phyloP scores from a whole-genome alignment of 2,113 vertebrate genomes.

The Centrocercus urophasianus region DNA sequence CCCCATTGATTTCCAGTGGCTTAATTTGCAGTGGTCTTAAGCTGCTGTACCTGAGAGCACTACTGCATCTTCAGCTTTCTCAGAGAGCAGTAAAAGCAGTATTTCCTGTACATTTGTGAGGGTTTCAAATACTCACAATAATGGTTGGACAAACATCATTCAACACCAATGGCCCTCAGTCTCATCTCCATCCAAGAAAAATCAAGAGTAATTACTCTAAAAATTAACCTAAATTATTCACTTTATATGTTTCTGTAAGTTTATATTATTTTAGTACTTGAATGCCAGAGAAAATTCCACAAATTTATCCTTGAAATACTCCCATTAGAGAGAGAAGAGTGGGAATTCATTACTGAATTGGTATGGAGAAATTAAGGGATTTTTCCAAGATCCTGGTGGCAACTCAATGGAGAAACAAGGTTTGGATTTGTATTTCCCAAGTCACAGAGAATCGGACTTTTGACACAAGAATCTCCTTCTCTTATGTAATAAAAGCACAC shows the following conservation, averaged over 20 bases:
- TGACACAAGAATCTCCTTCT: not conserved
- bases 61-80: constrained; percentile 21
- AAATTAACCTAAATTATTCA: not conserved
- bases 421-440: not conserved
- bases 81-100: constrained; percentile 16
- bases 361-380: not conserved
- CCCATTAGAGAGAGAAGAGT: not conserved
- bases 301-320: not conserved
- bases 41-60: constrained; percentile 60
- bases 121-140: constrained; percentile 8
- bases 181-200: constrained; percentile 10
- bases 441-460: not conserved
- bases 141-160: constrained; percentile 10
- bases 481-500: not conserved
- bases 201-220: not conserved
- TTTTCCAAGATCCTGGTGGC: not conserved
- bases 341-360: not conserved
- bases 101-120: not conserved
- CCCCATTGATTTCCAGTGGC: constrained; percentile 52
- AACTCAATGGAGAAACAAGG: not conserved
- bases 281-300: not conserved
- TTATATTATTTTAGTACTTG: constrained; percentile 5
- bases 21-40: constrained; percentile 64
- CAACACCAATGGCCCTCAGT: not conserved
- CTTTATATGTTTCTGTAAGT: not conserved